Conservation (phyloP, 92 coral and sea anemone genomes). For the Epizoanthus fatuus region DNA sequence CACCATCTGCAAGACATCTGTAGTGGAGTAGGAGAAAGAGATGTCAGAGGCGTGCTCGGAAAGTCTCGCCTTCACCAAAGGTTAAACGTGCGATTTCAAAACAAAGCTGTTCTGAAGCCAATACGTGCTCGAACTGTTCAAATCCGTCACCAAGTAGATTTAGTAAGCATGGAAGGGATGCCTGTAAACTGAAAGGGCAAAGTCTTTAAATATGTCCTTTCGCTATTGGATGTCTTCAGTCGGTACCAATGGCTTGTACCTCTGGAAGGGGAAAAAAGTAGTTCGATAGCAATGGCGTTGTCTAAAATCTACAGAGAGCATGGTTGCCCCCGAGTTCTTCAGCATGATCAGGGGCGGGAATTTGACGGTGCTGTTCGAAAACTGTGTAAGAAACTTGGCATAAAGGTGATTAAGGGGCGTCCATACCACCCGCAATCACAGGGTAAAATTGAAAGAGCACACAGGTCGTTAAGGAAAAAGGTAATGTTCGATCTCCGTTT, state of each 20-base stretch:
- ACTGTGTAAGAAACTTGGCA: slow-evolving; percentile 48
- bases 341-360: slow-evolving; percentile 61
- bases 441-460: slow-evolving; percentile 55
- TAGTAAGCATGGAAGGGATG: slow-evolving; percentile 53
- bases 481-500: slow-evolving; percentile 46
- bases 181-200: slow-evolving; percentile 44
- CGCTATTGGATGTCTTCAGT: slow-evolving; percentile 55
- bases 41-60: slow-evolving; percentile 48
- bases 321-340: slow-evolving; percentile 54
- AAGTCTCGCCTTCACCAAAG: slow-evolving; percentile 59
- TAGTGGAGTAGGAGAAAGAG: slow-evolving; percentile 71
- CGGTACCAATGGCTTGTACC: slow-evolving; percentile 67
- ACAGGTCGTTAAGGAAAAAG: slow-evolving; percentile 50
- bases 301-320: slow-evolving; percentile 55
- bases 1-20: slow-evolving; percentile 60
- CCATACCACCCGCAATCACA: slow-evolving; percentile 57
- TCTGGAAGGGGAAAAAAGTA: slow-evolving; percentile 50
- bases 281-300: slow-evolving; percentile 41
- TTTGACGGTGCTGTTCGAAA: slow-evolving; percentile 48
- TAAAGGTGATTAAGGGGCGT: slow-evolving; percentile 49
- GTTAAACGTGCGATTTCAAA: slow-evolving; percentile 61
- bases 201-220: slow-evolving; percentile 53
- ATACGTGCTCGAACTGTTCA: slow-evolving; percentile 37
- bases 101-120: slow-evolving; percentile 55
- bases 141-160: slow-evolving; percentile 63